Base-by-base conservation (phyloP, 1,140 invertebrate species). In the Bombus waltoni region DNA sequence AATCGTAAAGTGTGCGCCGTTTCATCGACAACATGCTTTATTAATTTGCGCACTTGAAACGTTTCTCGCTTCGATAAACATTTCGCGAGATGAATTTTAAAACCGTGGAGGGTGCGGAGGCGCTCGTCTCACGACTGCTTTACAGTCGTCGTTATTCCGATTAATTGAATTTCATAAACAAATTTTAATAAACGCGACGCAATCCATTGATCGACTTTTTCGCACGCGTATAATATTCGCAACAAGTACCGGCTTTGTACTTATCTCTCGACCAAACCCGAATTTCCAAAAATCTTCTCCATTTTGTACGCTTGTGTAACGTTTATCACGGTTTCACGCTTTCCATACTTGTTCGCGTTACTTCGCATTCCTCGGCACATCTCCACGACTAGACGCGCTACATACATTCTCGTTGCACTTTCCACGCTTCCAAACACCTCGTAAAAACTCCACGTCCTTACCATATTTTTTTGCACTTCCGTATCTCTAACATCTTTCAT, bases 41-140 rank as follows among this genome's bases (percentile, higher is more conserved):
- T 85, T 85, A 80, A 71, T 80, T 80, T 62, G n/a, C 47, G 3
- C 40, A 10, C 40, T 5, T 25, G 66, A 10, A 40, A 28, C 76
- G 53, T 47, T 73, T 85, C 44, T 53, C 68, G 77, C 68, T n/a
- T 38, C 47, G 57, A 80, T 72, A 80, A 73, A 85, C 62, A 72
- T 85, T 65, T 32, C 42, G 32, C 74, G 32, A 38, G 53, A 47
- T 57, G 68, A 13, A 53, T 85, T 79, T 72, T 85, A 62, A 85
- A 80, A 42, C 15, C 10, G 11, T 28, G 28, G 3, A 22, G 1
- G 47, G 8, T 2, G 68, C 57, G 32, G 5, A 0, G 6, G 32
- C 11, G 4, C 25, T 15, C 22, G 73, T 11, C 35, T 25, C 42
- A 25, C 68, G 18, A 53, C 18, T 53, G 6, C 1, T 53, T 53